Base-by-base conservation (phyloP, 2,797 vertebrate genomes). In the Geotrypetes seraphini region DNA sequence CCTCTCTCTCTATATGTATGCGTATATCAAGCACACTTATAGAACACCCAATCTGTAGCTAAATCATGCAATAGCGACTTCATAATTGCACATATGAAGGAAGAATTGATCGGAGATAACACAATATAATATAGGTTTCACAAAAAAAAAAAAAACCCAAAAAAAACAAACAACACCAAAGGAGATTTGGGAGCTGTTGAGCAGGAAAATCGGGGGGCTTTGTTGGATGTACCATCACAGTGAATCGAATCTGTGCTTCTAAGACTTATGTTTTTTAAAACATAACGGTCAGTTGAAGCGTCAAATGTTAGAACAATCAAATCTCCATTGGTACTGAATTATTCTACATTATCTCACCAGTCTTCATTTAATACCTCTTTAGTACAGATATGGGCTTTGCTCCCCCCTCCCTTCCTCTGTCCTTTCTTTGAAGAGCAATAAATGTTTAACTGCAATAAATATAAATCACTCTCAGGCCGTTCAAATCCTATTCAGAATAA, bases 401-500 rank as follows among this genome's bases (percentile, higher is more conserved):
- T 73, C 55, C 2, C 35, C 50, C 39, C 47, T 59, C 74, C 65
- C 40, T 43, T 60, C 60, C 70, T 56, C 48, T 54, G 49, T 47
- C 43, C 62, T 36, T 60, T 68, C 70, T 73, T 66, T 62, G 57
- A n/a, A 71, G 62, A 70, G 78, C 65, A 71, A 79, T 89, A 82
- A 88, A 89, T 83, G 80, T 86, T 88, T 82, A 71, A 80, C 70
- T 71, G 76, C 81, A 73, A 88, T 85, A 86, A 83, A 84, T 84
- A 83, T 85, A 87, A 87, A 84, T 86, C 81, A 86, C 86, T 82
- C 83, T 83, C 71, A 71, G 76, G 75, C 84, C 82, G 79, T 82
- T 83, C 76, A 71, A 79, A 74, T 78, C 80, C 79, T 71, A 75
- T 80, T 87, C 73, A 88, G 73, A 63, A 33, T 46, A 74, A 71